phyloP scores from a whole-genome alignment of 2,888 invertebrate species.

The Halictus quadricinctus region DNA sequence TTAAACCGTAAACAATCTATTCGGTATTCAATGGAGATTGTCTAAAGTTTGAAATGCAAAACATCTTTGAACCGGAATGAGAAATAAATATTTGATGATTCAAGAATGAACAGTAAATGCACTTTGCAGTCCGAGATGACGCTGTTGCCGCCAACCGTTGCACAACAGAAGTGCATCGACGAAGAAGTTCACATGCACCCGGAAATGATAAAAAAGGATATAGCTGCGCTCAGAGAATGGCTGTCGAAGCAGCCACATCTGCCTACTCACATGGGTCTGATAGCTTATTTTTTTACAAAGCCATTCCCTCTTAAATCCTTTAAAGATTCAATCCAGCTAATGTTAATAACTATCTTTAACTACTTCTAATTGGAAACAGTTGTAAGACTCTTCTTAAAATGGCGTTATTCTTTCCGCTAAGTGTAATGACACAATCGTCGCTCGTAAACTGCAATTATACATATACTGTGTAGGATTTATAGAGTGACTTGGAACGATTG shows the following conservation, averaged over 20 bases:
- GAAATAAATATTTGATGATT: neutral
- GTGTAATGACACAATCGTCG: neutral
- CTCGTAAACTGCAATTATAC: neutral
- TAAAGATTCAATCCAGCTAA: neutral
- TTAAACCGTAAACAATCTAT: too few species aligned
- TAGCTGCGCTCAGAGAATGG: constrained; percentile 78
- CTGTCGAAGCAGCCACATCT: constrained; percentile 80
- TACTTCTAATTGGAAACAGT: neutral
- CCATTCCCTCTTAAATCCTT: neutral
- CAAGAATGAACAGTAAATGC: neutral
- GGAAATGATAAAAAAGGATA: constrained; percentile 77
- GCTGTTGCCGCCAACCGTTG: constrained; percentile 77
- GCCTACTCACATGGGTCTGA: constrained; percentile 79
- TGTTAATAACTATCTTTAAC: neutral
- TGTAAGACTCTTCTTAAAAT: neutral
- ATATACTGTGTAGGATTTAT: neutral
- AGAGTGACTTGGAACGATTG: neutral
- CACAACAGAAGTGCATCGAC: constrained; percentile 79
- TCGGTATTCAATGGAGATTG: neutral
- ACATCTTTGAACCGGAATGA: neutral
- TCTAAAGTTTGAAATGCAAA: neutral
- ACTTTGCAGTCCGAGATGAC: constrained; percentile 72
- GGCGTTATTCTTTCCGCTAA: neutral
- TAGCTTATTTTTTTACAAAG: neutral
- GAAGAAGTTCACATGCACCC: constrained; percentile 77